phyloP scores from a whole-genome alignment of 2,113 vertebrate genomes.

The Albula glossodonta region DNA sequence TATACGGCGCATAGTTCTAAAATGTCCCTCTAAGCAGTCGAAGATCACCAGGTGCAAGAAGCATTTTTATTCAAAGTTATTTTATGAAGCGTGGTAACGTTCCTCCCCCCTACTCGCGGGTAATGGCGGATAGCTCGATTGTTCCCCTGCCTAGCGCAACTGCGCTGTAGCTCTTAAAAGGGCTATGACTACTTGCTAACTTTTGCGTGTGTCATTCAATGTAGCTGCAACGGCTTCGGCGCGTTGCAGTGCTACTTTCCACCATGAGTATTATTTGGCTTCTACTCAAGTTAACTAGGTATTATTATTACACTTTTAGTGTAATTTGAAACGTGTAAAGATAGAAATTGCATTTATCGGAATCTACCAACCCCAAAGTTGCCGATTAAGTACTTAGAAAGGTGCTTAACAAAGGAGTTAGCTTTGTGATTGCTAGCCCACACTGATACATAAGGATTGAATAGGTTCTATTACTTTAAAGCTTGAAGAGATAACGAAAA shows the following conservation, averaged over 20 bases:
- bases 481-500: neutral
- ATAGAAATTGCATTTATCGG: neutral
- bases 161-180: slow-evolving; percentile 67
- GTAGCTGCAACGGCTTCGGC: slow-evolving; percentile 23
- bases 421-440: neutral
- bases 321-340: neutral
- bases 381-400: neutral
- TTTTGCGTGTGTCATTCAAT: slow-evolving; percentile 24
- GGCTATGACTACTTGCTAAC: slow-evolving; percentile 61
- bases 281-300: neutral
- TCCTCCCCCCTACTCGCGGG: slow-evolving; percentile 61
- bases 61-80: slow-evolving; percentile 41
- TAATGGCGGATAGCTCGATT: slow-evolving; percentile 66
- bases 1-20: slow-evolving; percentile 41
- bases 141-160: slow-evolving; percentile 57
- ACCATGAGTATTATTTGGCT: neutral
- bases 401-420: neutral
- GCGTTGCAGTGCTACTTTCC: neutral
- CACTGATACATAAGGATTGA: neutral
- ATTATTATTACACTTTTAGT: neutral
- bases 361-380: neutral
- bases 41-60: neutral
- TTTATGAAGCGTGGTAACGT: slow-evolving; percentile 24
- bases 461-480: neutral
- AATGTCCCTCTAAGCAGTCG: slow-evolving; percentile 26